Evolutionary conservation across 2,113 vertebrate species (phyloP), one percentile per base, ranked within the genome.

Genomic region (Festucalex cinctus): DNA sequence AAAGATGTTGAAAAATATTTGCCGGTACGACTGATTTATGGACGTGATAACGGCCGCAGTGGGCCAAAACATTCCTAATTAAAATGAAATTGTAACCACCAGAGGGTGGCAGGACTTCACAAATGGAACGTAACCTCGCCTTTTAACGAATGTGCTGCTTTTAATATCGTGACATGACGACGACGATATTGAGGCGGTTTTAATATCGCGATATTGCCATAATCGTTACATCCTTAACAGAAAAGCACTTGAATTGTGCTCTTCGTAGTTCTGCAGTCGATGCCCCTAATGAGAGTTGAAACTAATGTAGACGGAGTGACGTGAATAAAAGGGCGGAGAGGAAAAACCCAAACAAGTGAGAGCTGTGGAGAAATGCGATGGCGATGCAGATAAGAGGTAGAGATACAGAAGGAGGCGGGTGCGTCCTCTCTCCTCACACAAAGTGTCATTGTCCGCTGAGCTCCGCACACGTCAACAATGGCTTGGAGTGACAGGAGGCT

Each of bases 381-480:
- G 62, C 14, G 39, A 66, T 37, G 69, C 44, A 65, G 70, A 65
- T 63, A 75, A 70, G 68, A 63, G 73, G 43, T 58, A 72, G 69
- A 65, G 75, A 80, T 77, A 79, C 48, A 26, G 22, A 32, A 37
- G 32, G 48, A 39, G 77, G 67, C 73, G 28, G 81, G 83, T 70
- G 80, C 82, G 85, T 66, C 80, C 59, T 75, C 67, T 76, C 76
- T 59, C 68, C 71, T 68, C 79, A 73, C 69, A 88, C 82, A 88
- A 85, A 88, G 87, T 79, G 59, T 58, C 75, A 70, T 87, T 89
- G 83, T 89, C 82, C 75, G 60, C 69, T 9, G 63, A 80, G 83
- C 67, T 66, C 56, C 67, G 79, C 83, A 81, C 87, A 88, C 75
- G 79, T 88, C 88, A 85, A 90, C 87, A 87, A 87, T 86, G 77